Conservation (phyloP, 2,113 vertebrate species). For the Litocranius walleri region DNA sequence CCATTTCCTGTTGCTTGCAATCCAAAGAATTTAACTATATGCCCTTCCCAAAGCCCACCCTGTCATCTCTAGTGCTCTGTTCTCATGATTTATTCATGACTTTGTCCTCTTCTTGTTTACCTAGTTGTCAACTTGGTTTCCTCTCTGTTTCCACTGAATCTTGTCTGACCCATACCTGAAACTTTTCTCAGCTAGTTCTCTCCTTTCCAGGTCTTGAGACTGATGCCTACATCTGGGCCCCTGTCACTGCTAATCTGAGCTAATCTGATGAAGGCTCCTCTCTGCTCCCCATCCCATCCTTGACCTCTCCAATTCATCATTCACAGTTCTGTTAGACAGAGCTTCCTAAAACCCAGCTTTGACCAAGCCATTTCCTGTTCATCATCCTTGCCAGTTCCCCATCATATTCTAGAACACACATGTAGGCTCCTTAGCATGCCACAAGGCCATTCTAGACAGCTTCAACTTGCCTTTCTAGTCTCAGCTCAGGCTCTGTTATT, state of each 20-base stretch:
- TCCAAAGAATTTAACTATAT: not conserved
- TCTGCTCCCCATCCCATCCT: not conserved
- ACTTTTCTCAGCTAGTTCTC: not conserved
- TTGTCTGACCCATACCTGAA: not conserved
- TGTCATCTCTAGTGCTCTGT: not conserved
- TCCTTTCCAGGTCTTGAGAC: not conserved
- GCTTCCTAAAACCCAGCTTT: not conserved
- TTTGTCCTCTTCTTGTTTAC: not conserved
- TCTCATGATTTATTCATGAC: not conserved
- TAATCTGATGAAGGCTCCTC: not conserved
- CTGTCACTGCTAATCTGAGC: not conserved
- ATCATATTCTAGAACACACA: rapidly evolving
- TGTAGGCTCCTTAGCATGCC: not conserved
- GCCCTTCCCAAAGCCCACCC: not conserved
- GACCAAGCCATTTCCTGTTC: not conserved
- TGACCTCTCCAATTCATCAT: not conserved
- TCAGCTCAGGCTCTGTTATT: not conserved
- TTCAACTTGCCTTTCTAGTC: not conserved
- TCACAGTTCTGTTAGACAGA: not conserved
- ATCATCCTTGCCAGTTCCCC: not conserved
- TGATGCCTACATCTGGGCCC: not conserved
- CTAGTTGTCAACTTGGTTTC: not conserved
- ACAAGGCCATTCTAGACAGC: not conserved
- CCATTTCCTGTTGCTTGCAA: not conserved
- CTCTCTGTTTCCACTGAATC: not conserved